These are phyloP conservation scores for Asbolus verrucosus DNA, from an alignment of 1,140 invertebrate genomes.

Conservation along the genomic window DNA sequence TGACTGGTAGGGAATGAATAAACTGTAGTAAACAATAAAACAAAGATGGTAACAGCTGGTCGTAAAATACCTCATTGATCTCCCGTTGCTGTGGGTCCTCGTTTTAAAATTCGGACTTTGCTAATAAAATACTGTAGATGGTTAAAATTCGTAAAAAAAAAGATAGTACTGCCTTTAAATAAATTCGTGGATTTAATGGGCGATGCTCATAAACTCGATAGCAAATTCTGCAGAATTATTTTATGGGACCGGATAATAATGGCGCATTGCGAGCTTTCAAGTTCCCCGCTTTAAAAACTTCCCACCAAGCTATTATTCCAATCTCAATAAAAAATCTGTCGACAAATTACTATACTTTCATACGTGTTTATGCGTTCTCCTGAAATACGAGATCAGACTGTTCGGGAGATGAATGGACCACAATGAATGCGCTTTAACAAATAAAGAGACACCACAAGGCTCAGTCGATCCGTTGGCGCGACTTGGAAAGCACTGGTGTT, in stretches of 20 bases:
- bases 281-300: neutral
- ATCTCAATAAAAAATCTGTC: neutral
- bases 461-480: constrained; percentile 43
- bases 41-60: too few species aligned
- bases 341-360: constrained; percentile 35
- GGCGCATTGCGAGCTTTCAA: neutral
- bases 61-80: too few species aligned
- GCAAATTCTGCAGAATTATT: constrained; percentile 12
- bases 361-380: constrained; percentile 32
- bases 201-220: neutral
- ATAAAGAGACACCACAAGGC: constrained; percentile 41
- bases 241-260: constrained; percentile 29
- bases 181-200: constrained; percentile 26
- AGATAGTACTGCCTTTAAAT: constrained; percentile 8
- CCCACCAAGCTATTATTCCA: neutral
- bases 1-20: too few species aligned
- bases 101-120: too few species aligned
- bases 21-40: too few species aligned
- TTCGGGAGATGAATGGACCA: constrained; percentile 44
- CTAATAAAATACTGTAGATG: too few species aligned
- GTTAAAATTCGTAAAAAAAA: too few species aligned
- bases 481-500: constrained; percentile 27
- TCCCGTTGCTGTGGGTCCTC: too few species aligned
- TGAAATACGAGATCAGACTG: constrained; percentile 40
- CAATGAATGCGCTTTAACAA: constrained; percentile 46